Evolutionary conservation across 2,797 vertebrate genomes (phyloP).

Genomic region (Rhodeus uyekii): DNA sequence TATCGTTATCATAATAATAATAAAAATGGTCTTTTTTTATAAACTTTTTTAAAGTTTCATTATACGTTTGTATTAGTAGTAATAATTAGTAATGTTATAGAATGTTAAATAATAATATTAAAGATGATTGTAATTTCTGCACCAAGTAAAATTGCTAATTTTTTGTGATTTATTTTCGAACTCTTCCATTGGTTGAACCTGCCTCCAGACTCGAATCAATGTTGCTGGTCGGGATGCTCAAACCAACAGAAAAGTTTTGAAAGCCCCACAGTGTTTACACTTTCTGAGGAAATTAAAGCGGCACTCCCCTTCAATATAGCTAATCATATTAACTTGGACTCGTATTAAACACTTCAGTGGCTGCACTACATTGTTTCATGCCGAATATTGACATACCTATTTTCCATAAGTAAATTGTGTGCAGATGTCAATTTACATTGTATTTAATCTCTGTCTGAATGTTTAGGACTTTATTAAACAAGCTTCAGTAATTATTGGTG

Average conservation of each 20-base stretch:
- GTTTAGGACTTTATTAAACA: constrained; percentile 1
- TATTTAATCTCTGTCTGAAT: neutral
- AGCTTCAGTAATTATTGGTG: constrained; percentile 2
- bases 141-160: neutral
- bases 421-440: neutral
- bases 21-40: no score
- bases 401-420: neutral
- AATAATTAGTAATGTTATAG: neutral
- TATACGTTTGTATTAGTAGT: neutral
- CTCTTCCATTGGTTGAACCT: neutral
- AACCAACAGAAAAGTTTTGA: neutral
- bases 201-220: neutral
- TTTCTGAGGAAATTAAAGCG: neutral
- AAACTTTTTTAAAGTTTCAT: no score
- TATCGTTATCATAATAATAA: neutral
- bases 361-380: neutral
- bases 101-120: no score
- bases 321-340: neutral
- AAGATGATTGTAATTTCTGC: neutral
- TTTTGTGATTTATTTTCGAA: neutral
- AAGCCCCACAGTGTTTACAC: neutral
- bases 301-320: neutral
- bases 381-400: neutral
- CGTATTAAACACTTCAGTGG: no score
- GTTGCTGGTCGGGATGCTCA: neutral